Percentiles rank a stretch among this genome's conserved stretches.
Conservation (phyloP, 1,140 invertebrate species). For the Camponotus vicinus region DNA sequence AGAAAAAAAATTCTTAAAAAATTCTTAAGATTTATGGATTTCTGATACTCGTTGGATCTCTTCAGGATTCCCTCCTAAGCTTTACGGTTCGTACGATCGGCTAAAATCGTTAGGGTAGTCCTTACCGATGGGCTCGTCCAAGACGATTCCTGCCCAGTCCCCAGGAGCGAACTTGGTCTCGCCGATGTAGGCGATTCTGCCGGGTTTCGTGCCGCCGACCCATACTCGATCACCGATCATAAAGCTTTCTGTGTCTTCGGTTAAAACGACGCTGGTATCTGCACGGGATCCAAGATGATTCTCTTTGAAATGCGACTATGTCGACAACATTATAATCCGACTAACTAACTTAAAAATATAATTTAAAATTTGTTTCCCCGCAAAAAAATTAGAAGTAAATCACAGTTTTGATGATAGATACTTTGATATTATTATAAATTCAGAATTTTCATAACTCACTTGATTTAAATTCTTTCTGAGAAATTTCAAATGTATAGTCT, state of each 20-base stretch:
- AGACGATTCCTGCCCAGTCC: conserved; percentile 98
- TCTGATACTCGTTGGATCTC: background rate
- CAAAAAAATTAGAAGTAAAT: background rate
- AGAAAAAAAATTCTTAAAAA: background rate
- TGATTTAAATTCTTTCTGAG: background rate
- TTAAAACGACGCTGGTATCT: conserved; percentile 94
- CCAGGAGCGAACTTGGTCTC: conserved; percentile 98
- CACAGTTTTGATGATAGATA: background rate
- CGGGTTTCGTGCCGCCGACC: conserved; percentile 98
- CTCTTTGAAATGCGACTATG: conserved; percentile 12
- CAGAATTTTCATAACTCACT: background rate
- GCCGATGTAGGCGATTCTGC: conserved; percentile 98
- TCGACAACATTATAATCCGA: too few relatives aligned
- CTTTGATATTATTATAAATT: background rate
- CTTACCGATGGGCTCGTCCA: conserved; percentile 96
- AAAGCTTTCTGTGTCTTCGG: conserved; percentile 97
- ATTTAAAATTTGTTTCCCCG: background rate
- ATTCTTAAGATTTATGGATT: background rate
- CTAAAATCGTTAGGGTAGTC: background rate
- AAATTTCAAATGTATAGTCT: background rate
- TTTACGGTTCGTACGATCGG: conserved; percentile 4
- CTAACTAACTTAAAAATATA: background rate
- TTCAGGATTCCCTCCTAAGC: background rate
- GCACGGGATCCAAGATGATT: conserved; percentile 65
- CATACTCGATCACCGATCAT: conserved; percentile 98